These are phyloP conservation scores for Enteromius anoplus DNA, from an alignment of 2,797 vertebrate genomes.

Conservation along the genomic window DNA sequence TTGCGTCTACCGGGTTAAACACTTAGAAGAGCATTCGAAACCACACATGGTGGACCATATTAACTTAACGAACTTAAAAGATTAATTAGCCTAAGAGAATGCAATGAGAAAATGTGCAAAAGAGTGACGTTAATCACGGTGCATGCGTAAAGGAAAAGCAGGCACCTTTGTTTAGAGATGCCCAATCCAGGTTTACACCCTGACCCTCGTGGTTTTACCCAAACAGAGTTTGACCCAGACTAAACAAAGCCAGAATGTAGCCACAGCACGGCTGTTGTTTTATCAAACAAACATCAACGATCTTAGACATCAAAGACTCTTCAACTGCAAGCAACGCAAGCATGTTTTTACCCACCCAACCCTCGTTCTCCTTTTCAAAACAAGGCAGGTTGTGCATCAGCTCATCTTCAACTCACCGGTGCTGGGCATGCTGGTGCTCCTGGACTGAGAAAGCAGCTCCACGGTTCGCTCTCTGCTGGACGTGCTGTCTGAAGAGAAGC, in stretches of 20 bases:
- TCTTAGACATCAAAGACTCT: conserved; percentile 27
- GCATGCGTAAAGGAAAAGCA: neutral
- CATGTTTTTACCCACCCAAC: neutral
- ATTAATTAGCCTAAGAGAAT: conserved; percentile 15
- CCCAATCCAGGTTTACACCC: conserved; percentile 1
- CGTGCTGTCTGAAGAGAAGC: conserved; percentile 85
- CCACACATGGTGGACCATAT: neutral
- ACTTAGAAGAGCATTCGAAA: neutral
- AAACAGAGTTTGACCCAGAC: conserved; percentile 36
- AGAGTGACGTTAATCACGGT: neutral
- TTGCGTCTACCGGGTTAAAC: neutral
- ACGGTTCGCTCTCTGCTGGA: conserved; percentile 81
- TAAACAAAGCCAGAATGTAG: conserved; percentile 33
- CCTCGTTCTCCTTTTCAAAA: conserved; percentile 61
- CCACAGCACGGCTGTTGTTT: neutral
- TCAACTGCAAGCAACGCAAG: neutral
- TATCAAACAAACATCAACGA: conserved; percentile 33
- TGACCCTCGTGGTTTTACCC: conserved; percentile 22
- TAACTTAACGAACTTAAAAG: conserved; percentile 36
- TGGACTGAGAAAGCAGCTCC: conserved; percentile 83
- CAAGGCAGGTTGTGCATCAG: neutral
- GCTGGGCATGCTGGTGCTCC: conserved; percentile 79
- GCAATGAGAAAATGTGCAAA: neutral
- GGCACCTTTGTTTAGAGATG: conserved; percentile 7
- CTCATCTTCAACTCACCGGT: conserved; percentile 81